Conservation (phyloP, 2,113 vertebrate genomes). For the Felis chaus region DNA sequence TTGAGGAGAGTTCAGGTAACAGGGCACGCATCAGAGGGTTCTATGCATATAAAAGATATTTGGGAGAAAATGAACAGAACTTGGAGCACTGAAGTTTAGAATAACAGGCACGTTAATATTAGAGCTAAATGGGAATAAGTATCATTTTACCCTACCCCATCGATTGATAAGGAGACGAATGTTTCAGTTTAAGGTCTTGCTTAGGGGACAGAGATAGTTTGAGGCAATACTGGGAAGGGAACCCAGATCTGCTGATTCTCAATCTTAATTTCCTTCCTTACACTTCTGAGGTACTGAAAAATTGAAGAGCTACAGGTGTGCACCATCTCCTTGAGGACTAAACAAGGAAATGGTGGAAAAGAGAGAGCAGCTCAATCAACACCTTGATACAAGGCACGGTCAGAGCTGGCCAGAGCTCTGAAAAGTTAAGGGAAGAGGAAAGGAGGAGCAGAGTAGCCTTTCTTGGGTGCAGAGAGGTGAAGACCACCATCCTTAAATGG, state of each 20-base stretch:
- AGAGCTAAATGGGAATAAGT: background rate
- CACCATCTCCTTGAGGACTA: background rate
- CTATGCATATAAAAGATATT: background rate
- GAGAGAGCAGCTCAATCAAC: background rate
- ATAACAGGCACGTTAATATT: background rate
- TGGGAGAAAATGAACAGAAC: background rate
- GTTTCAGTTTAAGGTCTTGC: background rate
- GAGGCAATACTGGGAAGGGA: background rate
- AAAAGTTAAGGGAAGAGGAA: background rate
- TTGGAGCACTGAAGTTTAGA: background rate
- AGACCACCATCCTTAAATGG: background rate
- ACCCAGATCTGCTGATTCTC: background rate
- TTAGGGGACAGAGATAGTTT: background rate
- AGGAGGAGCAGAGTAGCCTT: background rate
- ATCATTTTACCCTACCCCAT: background rate
- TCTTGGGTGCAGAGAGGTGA: background rate
- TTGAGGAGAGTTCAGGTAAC: background rate
- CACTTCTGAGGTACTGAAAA: background rate
- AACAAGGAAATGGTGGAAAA: background rate
- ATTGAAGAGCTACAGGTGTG: background rate
- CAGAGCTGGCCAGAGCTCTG: background rate
- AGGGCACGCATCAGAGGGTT: background rate
- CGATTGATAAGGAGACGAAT: background rate
- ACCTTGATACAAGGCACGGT: background rate
- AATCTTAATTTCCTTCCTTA: slow-evolving; percentile 8